These are phyloP conservation scores for Syrista parreyssii DNA, from an alignment of 2,888 invertebrate species.

Conservation along the genomic window DNA sequence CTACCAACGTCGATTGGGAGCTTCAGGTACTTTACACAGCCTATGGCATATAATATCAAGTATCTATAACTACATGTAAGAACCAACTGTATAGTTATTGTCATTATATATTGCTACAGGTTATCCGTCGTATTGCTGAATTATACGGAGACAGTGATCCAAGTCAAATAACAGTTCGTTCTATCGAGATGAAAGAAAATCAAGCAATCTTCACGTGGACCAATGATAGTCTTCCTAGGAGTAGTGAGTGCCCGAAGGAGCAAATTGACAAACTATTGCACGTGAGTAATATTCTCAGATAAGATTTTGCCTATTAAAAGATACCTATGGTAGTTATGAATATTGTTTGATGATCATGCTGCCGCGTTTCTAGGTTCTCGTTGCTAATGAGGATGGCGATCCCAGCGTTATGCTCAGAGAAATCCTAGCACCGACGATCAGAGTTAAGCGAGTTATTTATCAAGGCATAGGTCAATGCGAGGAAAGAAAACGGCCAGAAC, in stretches of 20 bases:
- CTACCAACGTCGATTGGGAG: conserved; percentile 80
- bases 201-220: conserved; percentile 83
- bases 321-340: neutral
- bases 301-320: neutral
- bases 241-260: conserved; percentile 78
- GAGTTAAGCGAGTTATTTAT: conserved; percentile 74
- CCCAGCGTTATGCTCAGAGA: conserved; percentile 73
- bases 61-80: neutral
- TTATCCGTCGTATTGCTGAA: conserved; percentile 61
- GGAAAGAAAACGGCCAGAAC: conserved; percentile 65
- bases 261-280: conserved; percentile 78
- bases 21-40: conserved; percentile 44
- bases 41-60: neutral
- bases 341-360: neutral
- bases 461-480: conserved; percentile 78
- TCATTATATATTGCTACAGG: conserved; percentile 37
- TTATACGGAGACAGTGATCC: conserved; percentile 69
- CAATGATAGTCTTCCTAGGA: conserved; percentile 85
- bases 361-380: conserved; percentile 59
- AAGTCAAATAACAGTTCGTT: conserved; percentile 78
- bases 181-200: conserved; percentile 71
- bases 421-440: conserved; percentile 75
- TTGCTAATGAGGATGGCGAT: conserved; percentile 70
- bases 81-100: neutral
- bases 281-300: conserved; percentile 64